These are phyloP conservation scores for Cheirogaleus major DNA, from an alignment of 2,797 vertebrate species.

Conservation along the genomic window DNA sequence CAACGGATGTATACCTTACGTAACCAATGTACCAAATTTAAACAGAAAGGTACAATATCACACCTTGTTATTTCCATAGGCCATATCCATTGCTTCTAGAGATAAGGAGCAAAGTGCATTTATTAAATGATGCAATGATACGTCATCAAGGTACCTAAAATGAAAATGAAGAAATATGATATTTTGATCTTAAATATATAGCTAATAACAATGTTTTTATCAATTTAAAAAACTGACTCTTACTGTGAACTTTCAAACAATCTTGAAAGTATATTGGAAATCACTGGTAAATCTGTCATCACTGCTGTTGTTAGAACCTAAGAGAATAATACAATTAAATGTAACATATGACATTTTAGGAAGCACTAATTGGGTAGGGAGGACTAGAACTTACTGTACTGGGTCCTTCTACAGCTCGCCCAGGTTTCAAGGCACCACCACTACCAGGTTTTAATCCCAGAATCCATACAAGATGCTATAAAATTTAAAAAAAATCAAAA, in stretches of 20 bases:
- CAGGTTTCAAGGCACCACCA: constrained; percentile 97
- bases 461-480: constrained; percentile 99
- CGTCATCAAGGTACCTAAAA: constrained; percentile 97
- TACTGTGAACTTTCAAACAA: constrained; percentile 99
- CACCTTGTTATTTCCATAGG: constrained; percentile 98
- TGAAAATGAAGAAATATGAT: constrained; percentile 71
- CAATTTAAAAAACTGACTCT: constrained; percentile 79
- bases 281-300: constrained; percentile 98
- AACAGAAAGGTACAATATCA: constrained; percentile 55
- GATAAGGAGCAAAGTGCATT: constrained; percentile 98
- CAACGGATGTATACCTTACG: background rate
- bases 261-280: constrained; percentile 97
- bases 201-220: constrained; percentile 48
- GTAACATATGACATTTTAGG: background rate
- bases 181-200: constrained; percentile 50
- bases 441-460: constrained; percentile 96
- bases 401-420: constrained; percentile 97
- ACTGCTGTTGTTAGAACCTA: constrained; percentile 99
- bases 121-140: constrained; percentile 98
- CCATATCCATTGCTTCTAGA: constrained; percentile 99
- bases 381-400: constrained; percentile 92
- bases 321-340: constrained; percentile 55
- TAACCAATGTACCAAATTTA: constrained; percentile 50
- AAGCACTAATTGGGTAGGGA: constrained; percentile 31
- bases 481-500: constrained; percentile 42